Evolutionary conservation across 2,888 invertebrate genomes (phyloP).

Genomic region (Agrotis puta): DNA sequence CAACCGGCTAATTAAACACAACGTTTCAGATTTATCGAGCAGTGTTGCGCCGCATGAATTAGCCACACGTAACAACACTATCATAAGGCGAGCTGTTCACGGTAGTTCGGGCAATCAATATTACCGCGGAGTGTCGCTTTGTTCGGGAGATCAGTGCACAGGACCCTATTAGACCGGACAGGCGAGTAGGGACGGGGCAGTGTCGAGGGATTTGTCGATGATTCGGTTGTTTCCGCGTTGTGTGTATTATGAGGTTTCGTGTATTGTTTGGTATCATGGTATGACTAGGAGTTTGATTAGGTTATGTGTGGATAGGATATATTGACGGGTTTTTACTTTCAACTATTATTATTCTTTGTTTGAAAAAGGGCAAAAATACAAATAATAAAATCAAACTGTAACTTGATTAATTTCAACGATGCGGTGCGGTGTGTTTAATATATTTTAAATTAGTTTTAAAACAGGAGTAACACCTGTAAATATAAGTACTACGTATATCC

Average conservation of each 20-base stretch:
- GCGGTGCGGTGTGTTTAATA: too few species aligned
- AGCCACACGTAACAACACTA: conserved; percentile 54
- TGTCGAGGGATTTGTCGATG: conserved; percentile 63
- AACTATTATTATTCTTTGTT: background rate
- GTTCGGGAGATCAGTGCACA: conserved; percentile 73
- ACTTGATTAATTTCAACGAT: background rate
- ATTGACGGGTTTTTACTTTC: background rate
- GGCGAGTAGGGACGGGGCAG: conserved; percentile 67
- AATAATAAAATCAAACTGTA: too few species aligned
- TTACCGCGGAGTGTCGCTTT: conserved; percentile 62
- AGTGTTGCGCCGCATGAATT: conserved; percentile 42
- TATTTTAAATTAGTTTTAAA: too few species aligned
- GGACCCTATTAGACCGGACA: conserved; percentile 77
- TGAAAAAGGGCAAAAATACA: background rate
- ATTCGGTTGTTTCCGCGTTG: conserved; percentile 9
- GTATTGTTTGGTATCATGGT: conserved; percentile 8
- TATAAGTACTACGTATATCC: too few species aligned
- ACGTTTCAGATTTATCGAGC: conserved; percentile 26
- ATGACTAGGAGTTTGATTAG: conserved; percentile 16
- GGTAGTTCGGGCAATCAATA: conserved; percentile 71
- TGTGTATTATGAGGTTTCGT: conserved; percentile 21
- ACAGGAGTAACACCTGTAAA: too few species aligned
- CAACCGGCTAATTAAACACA: conserved; percentile 24
- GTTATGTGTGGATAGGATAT: conserved; percentile 1
- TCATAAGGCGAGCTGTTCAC: conserved; percentile 56